These are phyloP conservation scores for Venustaconcha ellipsiformis DNA, from an alignment of 1,140 invertebrate species.

Conservation along the genomic window DNA sequence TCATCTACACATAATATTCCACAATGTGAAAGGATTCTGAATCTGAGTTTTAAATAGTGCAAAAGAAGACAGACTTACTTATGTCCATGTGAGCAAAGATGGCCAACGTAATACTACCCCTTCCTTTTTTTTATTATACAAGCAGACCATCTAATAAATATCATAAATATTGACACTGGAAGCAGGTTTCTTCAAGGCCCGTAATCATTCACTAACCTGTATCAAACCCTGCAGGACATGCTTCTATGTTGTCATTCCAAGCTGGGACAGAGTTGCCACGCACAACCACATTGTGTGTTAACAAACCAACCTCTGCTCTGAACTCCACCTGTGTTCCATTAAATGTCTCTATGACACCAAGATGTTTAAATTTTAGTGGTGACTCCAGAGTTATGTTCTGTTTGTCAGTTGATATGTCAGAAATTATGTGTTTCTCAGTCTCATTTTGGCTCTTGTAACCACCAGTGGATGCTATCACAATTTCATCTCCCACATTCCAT, in stretches of 20 bases:
- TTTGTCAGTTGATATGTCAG: constrained; percentile 37
- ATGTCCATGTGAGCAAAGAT: no score
- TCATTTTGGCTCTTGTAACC: constrained; percentile 37
- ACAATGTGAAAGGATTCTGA: no score
- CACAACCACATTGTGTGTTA: constrained; percentile 52
- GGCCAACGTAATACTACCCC: neutral
- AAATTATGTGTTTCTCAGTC: constrained; percentile 47
- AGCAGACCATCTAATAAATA: neutral
- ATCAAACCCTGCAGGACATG: constrained; percentile 52
- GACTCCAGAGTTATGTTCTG: constrained; percentile 40
- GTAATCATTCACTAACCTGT: constrained; percentile 33
- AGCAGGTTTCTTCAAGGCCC: neutral
- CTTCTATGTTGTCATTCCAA: constrained; percentile 40
- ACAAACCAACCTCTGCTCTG: constrained; percentile 49
- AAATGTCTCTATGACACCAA: constrained; percentile 26
- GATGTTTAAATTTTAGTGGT: constrained; percentile 33
- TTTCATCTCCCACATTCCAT: constrained; percentile 50
- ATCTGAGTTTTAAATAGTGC: neutral
- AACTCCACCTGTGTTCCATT: constrained; percentile 39
- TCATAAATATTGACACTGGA: neutral
- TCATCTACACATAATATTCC: no score
- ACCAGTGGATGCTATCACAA: constrained; percentile 56
- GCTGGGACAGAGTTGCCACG: constrained; percentile 35
- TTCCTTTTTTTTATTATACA: neutral
- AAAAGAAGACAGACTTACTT: neutral